Percentiles rank a stretch among this genome's conserved stretches.
Conservation (phyloP, 2,113 vertebrate genomes). For the Bothrops jararaca region DNA sequence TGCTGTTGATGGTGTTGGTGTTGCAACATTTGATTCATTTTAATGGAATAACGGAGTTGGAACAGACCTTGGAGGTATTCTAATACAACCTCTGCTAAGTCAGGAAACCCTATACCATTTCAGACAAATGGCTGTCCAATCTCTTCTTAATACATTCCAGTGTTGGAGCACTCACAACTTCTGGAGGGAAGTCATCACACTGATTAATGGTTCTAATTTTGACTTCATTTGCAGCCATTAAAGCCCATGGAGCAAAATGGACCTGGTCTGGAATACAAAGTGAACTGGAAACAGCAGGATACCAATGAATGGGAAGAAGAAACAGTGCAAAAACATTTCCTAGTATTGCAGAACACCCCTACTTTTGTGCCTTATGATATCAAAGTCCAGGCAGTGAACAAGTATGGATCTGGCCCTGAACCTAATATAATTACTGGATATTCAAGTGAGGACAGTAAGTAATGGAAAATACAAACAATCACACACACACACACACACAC, state of each 20-base stretch:
- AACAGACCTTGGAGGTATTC: neutral
- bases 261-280: conserved; percentile 88
- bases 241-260: conserved; percentile 84
- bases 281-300: conserved; percentile 83
- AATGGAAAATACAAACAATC: accelerated
- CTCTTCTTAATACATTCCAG: neutral
- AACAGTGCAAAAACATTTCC: conserved; percentile 81
- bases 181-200: neutral
- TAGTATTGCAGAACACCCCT: conserved; percentile 81
- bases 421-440: conserved; percentile 79
- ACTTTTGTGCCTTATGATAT: conserved; percentile 92
- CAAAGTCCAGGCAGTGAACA: conserved; percentile 87
- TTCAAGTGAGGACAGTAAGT: conserved; percentile 95
- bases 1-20: neutral
- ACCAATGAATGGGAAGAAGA: conserved; percentile 82
- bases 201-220: neutral
- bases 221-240: conserved; percentile 76
- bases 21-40: neutral
- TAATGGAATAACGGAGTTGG: neutral
- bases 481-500: no score
- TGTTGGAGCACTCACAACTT: neutral
- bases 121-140: no score
- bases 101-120: neutral
- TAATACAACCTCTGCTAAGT: neutral
- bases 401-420: conserved; percentile 82